These are phyloP conservation scores for Bradynema listronoti DNA, from an alignment of 1,140 invertebrate species.

Conservation along the genomic window DNA sequence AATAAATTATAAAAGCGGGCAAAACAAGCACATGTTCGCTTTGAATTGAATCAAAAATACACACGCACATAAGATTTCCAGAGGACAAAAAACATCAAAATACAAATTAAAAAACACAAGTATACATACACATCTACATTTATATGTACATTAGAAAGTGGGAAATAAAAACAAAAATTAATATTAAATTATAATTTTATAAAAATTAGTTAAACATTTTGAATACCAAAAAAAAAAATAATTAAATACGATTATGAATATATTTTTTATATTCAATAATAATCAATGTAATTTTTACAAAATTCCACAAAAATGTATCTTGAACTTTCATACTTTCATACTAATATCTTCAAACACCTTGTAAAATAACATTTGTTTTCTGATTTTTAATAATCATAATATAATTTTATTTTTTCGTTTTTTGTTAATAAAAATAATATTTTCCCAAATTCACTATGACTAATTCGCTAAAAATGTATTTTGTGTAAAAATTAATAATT, in stretches of 20 bases:
- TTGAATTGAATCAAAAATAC: no score
- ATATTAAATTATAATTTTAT: neutral
- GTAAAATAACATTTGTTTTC: neutral
- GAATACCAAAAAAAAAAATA: neutral
- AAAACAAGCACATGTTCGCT: neutral
- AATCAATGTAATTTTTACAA: neutral
- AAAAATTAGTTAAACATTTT: neutral
- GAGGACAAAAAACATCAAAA: no score
- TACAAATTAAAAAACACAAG: no score
- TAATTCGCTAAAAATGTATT: neutral
- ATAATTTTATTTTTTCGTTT: neutral
- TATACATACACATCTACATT: no score
- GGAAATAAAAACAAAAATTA: neutral
- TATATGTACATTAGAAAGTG: neutral
- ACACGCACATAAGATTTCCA: no score
- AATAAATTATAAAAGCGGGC: neutral
- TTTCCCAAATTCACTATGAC: neutral
- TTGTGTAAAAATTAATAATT: neutral
- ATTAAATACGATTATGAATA: neutral
- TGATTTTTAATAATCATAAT: constrained; percentile 1
- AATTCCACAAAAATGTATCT: neutral
- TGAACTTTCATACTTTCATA: no score
- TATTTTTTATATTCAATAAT: neutral
- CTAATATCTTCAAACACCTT: no score
- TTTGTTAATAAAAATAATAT: neutral